Percentiles rank a stretch among this genome's conserved stretches.
phyloP scores from a whole-genome alignment of 2,113 vertebrate species.

The Brachypodius melanocephalos region DNA sequence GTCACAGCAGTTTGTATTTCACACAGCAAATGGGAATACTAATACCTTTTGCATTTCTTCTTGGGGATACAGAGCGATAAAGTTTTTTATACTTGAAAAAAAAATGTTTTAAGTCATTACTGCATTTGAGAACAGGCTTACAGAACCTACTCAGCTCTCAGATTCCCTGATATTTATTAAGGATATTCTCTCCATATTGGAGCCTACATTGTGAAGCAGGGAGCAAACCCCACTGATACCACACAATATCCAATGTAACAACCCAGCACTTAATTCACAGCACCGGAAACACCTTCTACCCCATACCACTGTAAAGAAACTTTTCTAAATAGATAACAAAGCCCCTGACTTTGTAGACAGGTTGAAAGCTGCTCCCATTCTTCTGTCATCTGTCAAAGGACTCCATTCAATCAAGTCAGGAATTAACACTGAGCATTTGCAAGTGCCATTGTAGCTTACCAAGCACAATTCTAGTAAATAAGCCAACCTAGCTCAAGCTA shows the following conservation, averaged over 20 bases:
- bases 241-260: background rate
- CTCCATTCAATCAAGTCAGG: background rate
- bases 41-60: background rate
- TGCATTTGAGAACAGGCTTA: background rate
- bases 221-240: background rate
- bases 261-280: background rate
- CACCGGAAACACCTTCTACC: background rate
- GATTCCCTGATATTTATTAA: background rate
- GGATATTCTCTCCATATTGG: background rate
- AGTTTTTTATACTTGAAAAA: background rate
- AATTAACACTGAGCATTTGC: background rate
- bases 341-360: background rate
- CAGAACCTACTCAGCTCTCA: background rate
- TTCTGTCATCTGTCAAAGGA: background rate
- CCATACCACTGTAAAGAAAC: background rate
- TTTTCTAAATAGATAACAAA: background rate
- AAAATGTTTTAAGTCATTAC: background rate
- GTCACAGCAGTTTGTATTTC: background rate
- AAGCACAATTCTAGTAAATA: slow-evolving; percentile 21
- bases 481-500: background rate
- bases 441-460: background rate
- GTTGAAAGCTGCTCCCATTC: background rate
- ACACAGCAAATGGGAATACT: background rate
- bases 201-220: background rate
- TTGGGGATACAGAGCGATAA: background rate